phyloP scores from a whole-genome alignment of 37 sponge, comb jelly and placozoan species.

The Mnemiopsis leidyi region DNA sequence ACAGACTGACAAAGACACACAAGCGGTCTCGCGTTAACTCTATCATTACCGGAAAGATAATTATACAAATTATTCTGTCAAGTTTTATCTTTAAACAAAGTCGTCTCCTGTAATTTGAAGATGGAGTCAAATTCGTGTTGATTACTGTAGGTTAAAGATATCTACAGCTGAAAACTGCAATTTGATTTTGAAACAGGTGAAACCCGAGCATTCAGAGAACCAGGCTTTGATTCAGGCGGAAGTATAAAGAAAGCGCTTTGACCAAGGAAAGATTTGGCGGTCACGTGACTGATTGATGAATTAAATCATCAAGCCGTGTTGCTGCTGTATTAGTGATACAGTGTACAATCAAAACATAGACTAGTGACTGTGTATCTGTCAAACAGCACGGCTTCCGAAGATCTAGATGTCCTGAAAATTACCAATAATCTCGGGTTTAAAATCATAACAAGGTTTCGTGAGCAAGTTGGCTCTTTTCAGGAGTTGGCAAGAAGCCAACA shows the following conservation, averaged over 20 bases:
- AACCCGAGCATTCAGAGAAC: no score
- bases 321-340: no score
- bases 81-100: not conserved
- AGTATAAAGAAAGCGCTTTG: not conserved
- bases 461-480: not conserved
- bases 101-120: no score
- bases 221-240: no score
- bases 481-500: not conserved
- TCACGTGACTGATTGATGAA: not conserved
- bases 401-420: not conserved
- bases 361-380: not conserved
- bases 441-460: not conserved
- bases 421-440: not conserved
- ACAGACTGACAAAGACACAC: no score
- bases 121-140: no score
- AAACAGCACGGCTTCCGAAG: not conserved
- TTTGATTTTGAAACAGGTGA: no score
- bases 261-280: not conserved
- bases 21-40: no score
- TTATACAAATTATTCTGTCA: not conserved
- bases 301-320: not conserved
- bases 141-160: no score
- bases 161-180: no score
- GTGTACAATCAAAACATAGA: no score
- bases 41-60: no score